Conservation (phyloP, 2,888 invertebrate genomes). For the Rhingia campestris region DNA sequence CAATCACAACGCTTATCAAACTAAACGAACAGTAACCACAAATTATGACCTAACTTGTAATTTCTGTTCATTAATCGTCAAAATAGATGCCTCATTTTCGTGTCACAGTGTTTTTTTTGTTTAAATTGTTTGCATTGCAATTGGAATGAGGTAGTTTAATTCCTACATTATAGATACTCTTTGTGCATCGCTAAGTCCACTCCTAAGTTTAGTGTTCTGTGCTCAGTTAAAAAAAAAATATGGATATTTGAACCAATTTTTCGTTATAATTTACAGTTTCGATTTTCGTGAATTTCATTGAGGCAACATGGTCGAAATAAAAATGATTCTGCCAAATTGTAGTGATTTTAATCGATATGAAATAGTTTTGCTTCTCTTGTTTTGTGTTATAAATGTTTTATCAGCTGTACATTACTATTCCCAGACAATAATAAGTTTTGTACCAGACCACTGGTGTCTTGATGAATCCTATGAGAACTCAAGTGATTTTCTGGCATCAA, state of each 20-base stretch:
- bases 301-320: constrained; percentile 80
- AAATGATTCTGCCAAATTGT: constrained; percentile 83
- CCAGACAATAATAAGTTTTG: constrained; percentile 85
- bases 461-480: constrained; percentile 22
- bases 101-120: constrained; percentile 9
- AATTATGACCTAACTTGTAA: constrained; percentile 48
- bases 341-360: constrained; percentile 85
- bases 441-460: constrained; percentile 83
- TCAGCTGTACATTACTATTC: constrained; percentile 85
- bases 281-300: too few species aligned
- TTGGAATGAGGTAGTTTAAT: constrained; percentile 3
- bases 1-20: constrained; percentile 1
- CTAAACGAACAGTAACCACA: constrained; percentile 14
- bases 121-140: constrained; percentile 9
- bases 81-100: constrained; percentile 38
- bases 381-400: constrained; percentile 84
- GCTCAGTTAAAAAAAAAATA: too few species aligned
- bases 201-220: too few species aligned
- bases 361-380: constrained; percentile 83
- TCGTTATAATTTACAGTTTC: too few species aligned
- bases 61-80: constrained; percentile 25
- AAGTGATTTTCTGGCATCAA: constrained; percentile 7
- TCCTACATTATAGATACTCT: too few species aligned
- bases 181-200: too few species aligned
- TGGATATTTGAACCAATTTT: too few species aligned